Conservation (phyloP, 2,113 vertebrate species). For the Cheilinus undulatus region DNA sequence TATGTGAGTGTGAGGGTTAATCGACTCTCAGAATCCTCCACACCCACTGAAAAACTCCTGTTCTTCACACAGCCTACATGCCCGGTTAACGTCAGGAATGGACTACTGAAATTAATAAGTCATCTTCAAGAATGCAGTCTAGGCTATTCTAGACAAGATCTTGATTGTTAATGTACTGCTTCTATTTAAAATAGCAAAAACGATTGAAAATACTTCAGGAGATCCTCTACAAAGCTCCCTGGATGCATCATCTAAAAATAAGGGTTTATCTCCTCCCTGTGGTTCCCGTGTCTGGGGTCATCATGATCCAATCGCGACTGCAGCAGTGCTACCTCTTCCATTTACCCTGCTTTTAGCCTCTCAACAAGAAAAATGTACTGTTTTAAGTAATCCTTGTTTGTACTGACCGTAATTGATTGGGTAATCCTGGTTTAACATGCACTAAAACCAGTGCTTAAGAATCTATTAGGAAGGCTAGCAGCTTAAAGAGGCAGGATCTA, state of each 20-base stretch:
- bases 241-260: slow-evolving; percentile 37
- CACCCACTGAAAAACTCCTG: slow-evolving; percentile 52
- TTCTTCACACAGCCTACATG: slow-evolving; percentile 22
- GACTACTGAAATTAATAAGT: background rate
- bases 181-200: background rate
- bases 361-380: slow-evolving; percentile 88
- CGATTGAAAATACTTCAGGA: background rate
- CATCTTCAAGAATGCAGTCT: background rate
- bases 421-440: slow-evolving; percentile 91
- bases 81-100: slow-evolving; percentile 1
- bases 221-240: background rate
- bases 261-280: slow-evolving; percentile 31
- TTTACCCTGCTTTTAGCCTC: slow-evolving; percentile 82
- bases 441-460: slow-evolving; percentile 89
- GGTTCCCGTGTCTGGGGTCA: slow-evolving; percentile 55
- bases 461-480: slow-evolving; percentile 86
- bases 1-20: slow-evolving; percentile 74
- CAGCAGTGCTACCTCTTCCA: slow-evolving; percentile 65
- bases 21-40: slow-evolving; percentile 55
- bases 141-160: background rate
- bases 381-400: slow-evolving; percentile 91
- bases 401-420: slow-evolving; percentile 88
- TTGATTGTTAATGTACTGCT: background rate
- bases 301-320: slow-evolving; percentile 53
- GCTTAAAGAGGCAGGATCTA: slow-evolving; percentile 86